A percentile compares a stretch with the other conserved stretches of the same genome.
Evolutionary conservation across 1,140 invertebrate genomes (phyloP).

Genomic region (Leptopilina boulardi): DNA sequence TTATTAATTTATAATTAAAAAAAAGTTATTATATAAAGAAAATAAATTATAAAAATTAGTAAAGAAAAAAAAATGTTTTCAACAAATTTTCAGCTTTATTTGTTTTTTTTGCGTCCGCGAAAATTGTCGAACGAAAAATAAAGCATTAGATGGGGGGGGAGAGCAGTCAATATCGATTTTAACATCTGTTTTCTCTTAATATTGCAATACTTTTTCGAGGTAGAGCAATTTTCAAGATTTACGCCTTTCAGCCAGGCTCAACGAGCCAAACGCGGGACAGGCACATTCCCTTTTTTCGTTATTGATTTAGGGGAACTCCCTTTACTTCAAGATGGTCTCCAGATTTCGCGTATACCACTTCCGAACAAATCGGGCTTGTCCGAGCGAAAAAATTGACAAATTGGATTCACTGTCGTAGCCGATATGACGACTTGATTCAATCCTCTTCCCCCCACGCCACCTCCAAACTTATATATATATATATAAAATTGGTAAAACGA

Average conservation of each 20-base stretch:
- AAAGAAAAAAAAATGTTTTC: background rate
- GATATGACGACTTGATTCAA: constrained; percentile 26
- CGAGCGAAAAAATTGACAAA: constrained; percentile 21
- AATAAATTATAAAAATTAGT: no score
- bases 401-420: background rate
- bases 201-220: constrained; percentile 23
- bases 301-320: constrained; percentile 16
- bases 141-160: background rate
- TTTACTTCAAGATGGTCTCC: constrained; percentile 22
- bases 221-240: constrained; percentile 26
- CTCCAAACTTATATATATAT: background rate
- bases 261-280: constrained; percentile 10
- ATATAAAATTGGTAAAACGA: background rate
- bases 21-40: no score
- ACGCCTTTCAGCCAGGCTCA: constrained; percentile 25
- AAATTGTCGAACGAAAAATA: background rate
- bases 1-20: no score
- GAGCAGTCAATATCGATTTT: constrained; percentile 27
- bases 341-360: constrained; percentile 19
- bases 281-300: constrained; percentile 22
- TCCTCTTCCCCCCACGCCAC: background rate
- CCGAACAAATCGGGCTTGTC: constrained; percentile 4
- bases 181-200: constrained; percentile 33
- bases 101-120: background rate
- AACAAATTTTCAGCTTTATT: background rate